phyloP scores from a whole-genome alignment of 2,888 invertebrate species.

The Poecilus cupreus region DNA sequence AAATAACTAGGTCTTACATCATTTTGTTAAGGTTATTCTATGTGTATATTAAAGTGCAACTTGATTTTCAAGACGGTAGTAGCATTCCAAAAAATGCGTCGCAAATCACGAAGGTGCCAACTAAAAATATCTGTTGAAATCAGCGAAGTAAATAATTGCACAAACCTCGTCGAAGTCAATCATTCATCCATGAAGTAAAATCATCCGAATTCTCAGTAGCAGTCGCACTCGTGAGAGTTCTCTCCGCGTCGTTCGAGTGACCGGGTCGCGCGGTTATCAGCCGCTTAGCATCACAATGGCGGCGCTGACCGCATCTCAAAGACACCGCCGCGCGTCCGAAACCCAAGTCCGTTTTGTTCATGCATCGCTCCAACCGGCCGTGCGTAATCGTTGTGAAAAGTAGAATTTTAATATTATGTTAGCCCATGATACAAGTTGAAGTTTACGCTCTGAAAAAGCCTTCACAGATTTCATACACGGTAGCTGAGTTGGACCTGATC shows the following conservation, averaged over 20 bases:
- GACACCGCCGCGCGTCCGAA: constrained; percentile 67
- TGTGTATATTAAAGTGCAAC: too few relatives aligned
- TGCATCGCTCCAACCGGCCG: constrained; percentile 64
- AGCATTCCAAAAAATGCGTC: too few relatives aligned
- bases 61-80: too few relatives aligned
- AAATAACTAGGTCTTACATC: too few relatives aligned
- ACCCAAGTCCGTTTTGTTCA: constrained; percentile 65
- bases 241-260: background rate
- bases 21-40: too few relatives aligned
- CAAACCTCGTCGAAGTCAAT: too few relatives aligned
- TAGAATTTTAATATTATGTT: constrained; percentile 68
- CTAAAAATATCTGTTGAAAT: too few relatives aligned
- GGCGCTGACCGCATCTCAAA: constrained; percentile 65
- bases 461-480: constrained; percentile 37
- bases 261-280: constrained; percentile 34
- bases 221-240: constrained; percentile 28
- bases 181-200: too few relatives aligned
- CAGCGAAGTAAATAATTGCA: too few relatives aligned
- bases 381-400: constrained; percentile 69
- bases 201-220: background rate
- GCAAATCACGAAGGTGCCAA: too few relatives aligned
- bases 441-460: constrained; percentile 56
- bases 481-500: constrained; percentile 16
- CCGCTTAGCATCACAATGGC: constrained; percentile 65
- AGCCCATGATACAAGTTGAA: constrained; percentile 63